Percentiles rank a stretch among this genome's conserved stretches.
These are phyloP conservation scores for Drosophila pandora DNA, from an alignment of 1,140 invertebrate species.

Conservation along the genomic window DNA sequence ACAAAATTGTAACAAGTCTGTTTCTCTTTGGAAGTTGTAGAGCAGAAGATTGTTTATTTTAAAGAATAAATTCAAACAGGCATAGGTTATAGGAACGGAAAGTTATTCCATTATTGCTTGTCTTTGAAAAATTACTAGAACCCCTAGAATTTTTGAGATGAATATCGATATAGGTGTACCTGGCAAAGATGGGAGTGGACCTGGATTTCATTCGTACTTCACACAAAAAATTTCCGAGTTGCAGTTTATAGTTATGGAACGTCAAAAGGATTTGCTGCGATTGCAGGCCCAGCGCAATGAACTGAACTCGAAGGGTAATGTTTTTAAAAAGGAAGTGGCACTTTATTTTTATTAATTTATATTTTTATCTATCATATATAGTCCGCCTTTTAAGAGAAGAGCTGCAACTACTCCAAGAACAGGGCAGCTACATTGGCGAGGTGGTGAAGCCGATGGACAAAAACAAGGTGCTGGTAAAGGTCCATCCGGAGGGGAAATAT, in stretches of 20 bases:
- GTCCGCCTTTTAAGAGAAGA: conserved; percentile 99
- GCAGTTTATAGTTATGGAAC: conserved; percentile 97
- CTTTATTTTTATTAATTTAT: not conserved
- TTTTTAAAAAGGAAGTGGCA: not conserved
- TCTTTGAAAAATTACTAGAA: not conserved
- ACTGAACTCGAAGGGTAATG: conserved; percentile 97
- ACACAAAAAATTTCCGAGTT: conserved; percentile 98
- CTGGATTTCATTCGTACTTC: conserved; percentile 96
- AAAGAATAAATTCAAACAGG: not conserved
- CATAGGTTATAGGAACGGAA: not conserved
- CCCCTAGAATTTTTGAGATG: not conserved
- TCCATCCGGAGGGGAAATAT: conserved; percentile 99
- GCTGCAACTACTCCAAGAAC: conserved; percentile 98
- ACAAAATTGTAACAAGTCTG: conserved; percentile 19
- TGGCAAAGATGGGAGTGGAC: not conserved
- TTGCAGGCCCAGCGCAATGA: conserved; percentile 99
- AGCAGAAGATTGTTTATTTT: not conserved
- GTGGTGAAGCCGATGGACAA: conserved; percentile 99
- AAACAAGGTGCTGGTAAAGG: conserved; percentile 99
- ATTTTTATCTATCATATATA: conserved; percentile 75
- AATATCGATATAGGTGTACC: conserved; percentile 12
- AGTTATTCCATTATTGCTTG: not conserved
- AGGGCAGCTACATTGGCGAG: conserved; percentile 99
- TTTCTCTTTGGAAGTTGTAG: not conserved
- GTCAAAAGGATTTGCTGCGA: conserved; percentile 98